Percentiles rank a stretch among this genome's conserved stretches.
Conservation (phyloP, 2,797 vertebrate species). For the Hypotaenidia okinawae region DNA sequence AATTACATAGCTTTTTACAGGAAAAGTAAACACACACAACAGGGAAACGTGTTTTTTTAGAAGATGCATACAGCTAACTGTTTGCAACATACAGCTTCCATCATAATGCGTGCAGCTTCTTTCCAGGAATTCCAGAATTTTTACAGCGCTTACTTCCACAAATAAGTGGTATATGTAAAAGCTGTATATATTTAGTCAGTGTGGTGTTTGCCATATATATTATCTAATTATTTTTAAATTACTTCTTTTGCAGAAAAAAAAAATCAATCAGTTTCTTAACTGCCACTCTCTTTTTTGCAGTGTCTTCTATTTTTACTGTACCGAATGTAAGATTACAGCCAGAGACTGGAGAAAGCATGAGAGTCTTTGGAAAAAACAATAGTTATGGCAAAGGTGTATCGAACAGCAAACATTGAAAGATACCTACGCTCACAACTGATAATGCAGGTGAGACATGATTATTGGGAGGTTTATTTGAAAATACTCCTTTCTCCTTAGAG, state of each 20-base stretch:
- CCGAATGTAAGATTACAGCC: conserved; percentile 91
- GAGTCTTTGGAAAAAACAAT: conserved; percentile 90
- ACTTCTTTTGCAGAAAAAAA: neutral
- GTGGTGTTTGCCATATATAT: neutral
- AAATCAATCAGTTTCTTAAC: neutral
- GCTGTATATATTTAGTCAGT: neutral
- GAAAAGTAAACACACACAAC: neutral
- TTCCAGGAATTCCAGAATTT: neutral
- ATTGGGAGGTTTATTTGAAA: neutral
- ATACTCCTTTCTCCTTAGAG: neutral
- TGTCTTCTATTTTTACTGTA: conserved; percentile 95
- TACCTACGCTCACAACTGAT: conserved; percentile 39
- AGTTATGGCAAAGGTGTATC: conserved; percentile 89
- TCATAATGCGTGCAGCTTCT: neutral
- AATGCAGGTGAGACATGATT: conserved; percentile 74
- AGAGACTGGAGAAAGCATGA: conserved; percentile 90
- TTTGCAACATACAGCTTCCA: neutral
- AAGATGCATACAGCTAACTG: neutral
- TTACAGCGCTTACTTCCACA: neutral
- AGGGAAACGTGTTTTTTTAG: neutral
- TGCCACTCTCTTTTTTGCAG: conserved; percentile 75
- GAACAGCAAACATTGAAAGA: conserved; percentile 90
- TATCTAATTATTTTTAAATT: neutral
- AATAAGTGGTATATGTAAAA: neutral
- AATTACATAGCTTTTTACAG: neutral